A percentile compares a stretch with the other conserved stretches of the same genome.
These are phyloP conservation scores for Amphiura filiformis DNA, from an alignment of 35 echinoderm and acorn worm genomes.

Conservation along the genomic window DNA sequence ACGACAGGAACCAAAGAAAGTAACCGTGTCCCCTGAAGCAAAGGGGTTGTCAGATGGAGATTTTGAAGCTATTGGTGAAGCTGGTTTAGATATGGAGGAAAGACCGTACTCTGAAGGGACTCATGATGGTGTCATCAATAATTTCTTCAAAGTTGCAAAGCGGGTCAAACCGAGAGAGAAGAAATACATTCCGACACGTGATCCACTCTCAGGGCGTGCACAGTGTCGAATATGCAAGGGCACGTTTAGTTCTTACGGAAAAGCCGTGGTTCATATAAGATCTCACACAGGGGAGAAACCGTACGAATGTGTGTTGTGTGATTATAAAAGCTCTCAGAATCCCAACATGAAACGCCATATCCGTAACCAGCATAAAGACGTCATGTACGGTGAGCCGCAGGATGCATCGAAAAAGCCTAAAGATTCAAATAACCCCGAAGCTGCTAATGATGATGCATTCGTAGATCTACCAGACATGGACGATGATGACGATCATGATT, in stretches of 20 bases:
- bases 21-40: neutral
- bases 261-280: neutral
- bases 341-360: neutral
- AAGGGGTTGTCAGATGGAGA: neutral
- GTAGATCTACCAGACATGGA: neutral
- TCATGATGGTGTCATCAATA: neutral
- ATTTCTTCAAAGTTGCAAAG: neutral
- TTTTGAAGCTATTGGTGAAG: neutral
- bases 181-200: neutral
- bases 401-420: neutral
- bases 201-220: neutral
- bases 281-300: neutral
- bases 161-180: neutral
- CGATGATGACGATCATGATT: constrained; percentile 1
- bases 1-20: neutral
- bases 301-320: neutral
- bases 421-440: neutral
- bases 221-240: neutral
- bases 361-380: neutral
- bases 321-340: neutral
- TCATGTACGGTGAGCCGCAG: neutral
- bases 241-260: neutral
- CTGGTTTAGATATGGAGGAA: neutral
- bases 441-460: neutral
- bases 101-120: neutral